These are phyloP conservation scores for Podotricha telesiphe DNA, from an alignment of 2,888 invertebrate species.

Conservation along the genomic window DNA sequence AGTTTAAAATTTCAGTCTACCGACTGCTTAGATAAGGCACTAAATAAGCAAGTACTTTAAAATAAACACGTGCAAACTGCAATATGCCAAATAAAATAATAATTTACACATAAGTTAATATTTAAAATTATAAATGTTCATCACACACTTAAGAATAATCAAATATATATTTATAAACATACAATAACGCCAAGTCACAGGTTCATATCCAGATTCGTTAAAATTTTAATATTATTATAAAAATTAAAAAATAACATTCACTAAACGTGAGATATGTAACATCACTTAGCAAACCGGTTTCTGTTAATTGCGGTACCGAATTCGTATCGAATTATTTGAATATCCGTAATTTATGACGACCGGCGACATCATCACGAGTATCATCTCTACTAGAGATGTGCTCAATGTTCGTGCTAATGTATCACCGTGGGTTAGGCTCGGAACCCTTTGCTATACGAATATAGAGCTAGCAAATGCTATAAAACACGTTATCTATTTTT, in stretches of 20 bases:
- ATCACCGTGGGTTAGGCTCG: slow-evolving; percentile 43
- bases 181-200: too few relatives aligned
- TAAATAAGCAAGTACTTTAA: too few relatives aligned
- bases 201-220: too few relatives aligned
- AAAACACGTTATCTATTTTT: neutral
- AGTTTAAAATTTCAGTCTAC: too few relatives aligned
- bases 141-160: too few relatives aligned
- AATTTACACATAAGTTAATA: too few relatives aligned
- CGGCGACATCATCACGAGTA: slow-evolving; percentile 62
- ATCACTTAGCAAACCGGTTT: slow-evolving; percentile 75
- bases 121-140: too few relatives aligned
- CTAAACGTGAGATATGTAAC: slow-evolving; percentile 41
- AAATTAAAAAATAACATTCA: neutral
- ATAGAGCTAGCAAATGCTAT: neutral
- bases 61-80: too few relatives aligned
- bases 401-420: slow-evolving; percentile 66
- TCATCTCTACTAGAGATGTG: slow-evolving; percentile 66
- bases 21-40: too few relatives aligned
- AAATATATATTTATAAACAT: too few relatives aligned
- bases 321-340: slow-evolving; percentile 81
- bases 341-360: slow-evolving; percentile 79
- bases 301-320: slow-evolving; percentile 82
- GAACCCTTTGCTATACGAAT: neutral
- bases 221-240: neutral
- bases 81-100: too few relatives aligned